Evolutionary conservation across 2,888 invertebrate genomes (phyloP), one percentile per base, ranked within the genome.

Genomic region (Chydorus sphaericus): DNA sequence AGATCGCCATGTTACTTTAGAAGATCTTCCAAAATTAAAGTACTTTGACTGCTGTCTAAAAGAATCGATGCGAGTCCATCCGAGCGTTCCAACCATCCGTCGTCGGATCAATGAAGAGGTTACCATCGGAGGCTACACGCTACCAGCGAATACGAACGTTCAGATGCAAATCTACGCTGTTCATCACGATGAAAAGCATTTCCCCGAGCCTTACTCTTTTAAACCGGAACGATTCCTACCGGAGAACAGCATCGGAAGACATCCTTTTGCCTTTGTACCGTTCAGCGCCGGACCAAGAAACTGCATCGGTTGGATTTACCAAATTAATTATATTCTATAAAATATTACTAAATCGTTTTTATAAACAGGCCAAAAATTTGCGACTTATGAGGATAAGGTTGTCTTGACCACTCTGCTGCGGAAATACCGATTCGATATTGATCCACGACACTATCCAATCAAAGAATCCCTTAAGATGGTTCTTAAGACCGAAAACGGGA

Each of bases 21-120:
- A 83, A 64, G 87, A 88, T 62, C 85, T 86, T 1, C 67, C 85
- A n/a, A 82, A 85, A 69, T 85, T 87, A 85, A 87, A 87, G 69
- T 86, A 85, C 65, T 70, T 87, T 62, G 87, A 87, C 69, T 76
- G 85, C 59, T 85, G 85, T 59, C 75, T 87, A 50, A 79, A 87
- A 80, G 86, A 87, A 69, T 82, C 85, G 4, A 70, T 87, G 26
- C 77, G 86, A 62, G 73, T 86, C 75, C 86, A 79, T 66, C 86
- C 86, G 57, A 85, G 86, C 61, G 83, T 87, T 54, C 86, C 86
- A 29, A 71, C 82, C 18, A 86, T 87, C 63, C 84, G 85, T 6
- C 76, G 86, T 63, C 74, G 80, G 61, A 66, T 86, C 31, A 79
- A 81, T 55, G 77, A 83, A 67, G 85, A 86, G 61, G 71, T 86